Base-by-base conservation (phyloP, 2,797 vertebrate genomes). In the Gallinago solitaria region DNA sequence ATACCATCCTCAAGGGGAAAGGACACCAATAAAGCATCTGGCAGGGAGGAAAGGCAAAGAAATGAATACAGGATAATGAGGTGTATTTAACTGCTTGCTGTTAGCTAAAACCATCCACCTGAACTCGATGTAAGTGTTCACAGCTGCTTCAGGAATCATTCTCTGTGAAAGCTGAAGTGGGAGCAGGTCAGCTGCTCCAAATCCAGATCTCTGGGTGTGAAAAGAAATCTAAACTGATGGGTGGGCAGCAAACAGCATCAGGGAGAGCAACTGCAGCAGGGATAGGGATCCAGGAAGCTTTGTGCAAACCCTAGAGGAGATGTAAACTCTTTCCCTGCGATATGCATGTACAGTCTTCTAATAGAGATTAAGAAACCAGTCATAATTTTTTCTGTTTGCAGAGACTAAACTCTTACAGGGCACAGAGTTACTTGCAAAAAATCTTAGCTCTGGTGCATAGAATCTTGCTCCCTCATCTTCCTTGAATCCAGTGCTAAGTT, bases 161-260 rank as follows among this genome's bases (percentile, higher is more conserved):
- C 67, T 68, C 33, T 71, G 18, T 54, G 81, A 61, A 91, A 89
- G 32, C 64, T 83, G 64, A 63, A 89, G 56, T 65, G 41, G 80
- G 67, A 89, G 16, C 21, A 45, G 87, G 80, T 91, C 85, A 95
- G 28, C 51, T 94, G 75, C 41, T 95, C 56, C 68, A 83, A 76
- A 90, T 64, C 45, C 35, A 39, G 39, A 67, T 80, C 54, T 63
- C 76, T 65, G 68, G 17, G 61, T 83, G 27, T 75, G 71, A 71
- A 45, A 59, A 67, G 53, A 73, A 80, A 33, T 88, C 60, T 77
- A 48, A 93, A 89, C 41, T 35, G 63, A 53, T 67, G 35, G 32
- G 25, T 0, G 39, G 54, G 54, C 60, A 86, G 69, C 11, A 57
- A 47, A 63, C 11, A 50, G 53, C 47, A 70, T 18, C 4, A 11